A percentile compares a stretch with the other conserved stretches of the same genome.
Evolutionary conservation across 2,113 vertebrate genomes (phyloP).

Genomic region (Mesitornis unicolor): DNA sequence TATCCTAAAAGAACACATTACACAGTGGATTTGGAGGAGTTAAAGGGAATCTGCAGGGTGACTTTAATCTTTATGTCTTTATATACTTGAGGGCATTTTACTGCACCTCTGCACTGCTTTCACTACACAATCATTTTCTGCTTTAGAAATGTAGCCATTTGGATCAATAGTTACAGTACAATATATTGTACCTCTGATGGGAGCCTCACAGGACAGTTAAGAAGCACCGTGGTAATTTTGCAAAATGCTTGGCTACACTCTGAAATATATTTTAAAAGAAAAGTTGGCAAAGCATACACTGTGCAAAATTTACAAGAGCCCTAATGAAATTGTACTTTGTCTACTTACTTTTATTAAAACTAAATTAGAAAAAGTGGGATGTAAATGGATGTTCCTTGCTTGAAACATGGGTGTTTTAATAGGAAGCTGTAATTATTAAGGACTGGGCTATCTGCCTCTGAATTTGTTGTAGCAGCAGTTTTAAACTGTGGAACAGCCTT

Average conservation of each 20-base stretch:
- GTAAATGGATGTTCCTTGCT: conserved; percentile 16
- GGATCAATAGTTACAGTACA: conserved; percentile 84
- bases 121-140: conserved; percentile 85
- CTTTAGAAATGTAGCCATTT: conserved; percentile 83
- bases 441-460: background rate
- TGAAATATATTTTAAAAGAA: conserved; percentile 30
- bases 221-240: conserved; percentile 6
- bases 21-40: conserved; percentile 74
- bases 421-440: background rate
- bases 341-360: conserved; percentile 50
- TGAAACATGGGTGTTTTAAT: conserved; percentile 35
- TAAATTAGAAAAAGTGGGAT: conserved; percentile 50
- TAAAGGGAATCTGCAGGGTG: conserved; percentile 76
- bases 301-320: conserved; percentile 25
- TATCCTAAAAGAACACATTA: conserved; percentile 70
- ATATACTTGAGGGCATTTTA: conserved; percentile 82
- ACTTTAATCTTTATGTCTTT: conserved; percentile 83
- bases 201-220: conserved; percentile 69
- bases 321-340: conserved; percentile 48
- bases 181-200: conserved; percentile 79
- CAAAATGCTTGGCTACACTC: conserved; percentile 23
- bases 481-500: background rate
- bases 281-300: conserved; percentile 26
- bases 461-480: conserved; percentile 10
- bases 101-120: conserved; percentile 78